These are phyloP conservation scores for Romanomermis culicivorax DNA, from an alignment of 2,888 invertebrate species.

Conservation along the genomic window DNA sequence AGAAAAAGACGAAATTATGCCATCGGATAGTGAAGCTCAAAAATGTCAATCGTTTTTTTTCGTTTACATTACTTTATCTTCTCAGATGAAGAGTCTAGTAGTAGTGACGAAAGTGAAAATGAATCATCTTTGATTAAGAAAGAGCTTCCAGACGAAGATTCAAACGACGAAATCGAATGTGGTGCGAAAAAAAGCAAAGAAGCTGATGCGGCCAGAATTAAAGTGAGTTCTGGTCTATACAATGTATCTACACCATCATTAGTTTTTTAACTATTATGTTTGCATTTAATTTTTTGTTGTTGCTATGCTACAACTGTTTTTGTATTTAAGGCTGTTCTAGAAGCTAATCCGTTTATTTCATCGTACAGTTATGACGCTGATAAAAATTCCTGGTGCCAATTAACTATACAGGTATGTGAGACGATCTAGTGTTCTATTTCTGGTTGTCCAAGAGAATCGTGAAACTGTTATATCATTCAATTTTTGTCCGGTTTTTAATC, in stretches of 20 bases:
- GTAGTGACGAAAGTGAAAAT: constrained; percentile 7
- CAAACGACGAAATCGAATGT: constrained; percentile 8
- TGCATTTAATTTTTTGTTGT: neutral
- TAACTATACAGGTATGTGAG: constrained; percentile 43
- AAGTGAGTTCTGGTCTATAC: no score
- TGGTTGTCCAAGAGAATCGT: no score
- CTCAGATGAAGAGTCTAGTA: constrained; percentile 6
- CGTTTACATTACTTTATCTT: neutral
- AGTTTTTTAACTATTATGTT: neutral
- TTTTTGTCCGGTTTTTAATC: no score
- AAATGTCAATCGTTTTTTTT: neutral
- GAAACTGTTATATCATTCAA: no score
- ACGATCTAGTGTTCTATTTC: no score
- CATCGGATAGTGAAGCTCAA: neutral
- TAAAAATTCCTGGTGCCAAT: constrained; percentile 58
- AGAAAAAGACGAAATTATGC: constrained; percentile 14
- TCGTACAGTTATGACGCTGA: constrained; percentile 55
- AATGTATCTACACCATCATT: no score
- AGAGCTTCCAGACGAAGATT: no score
- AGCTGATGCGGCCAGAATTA: no score
- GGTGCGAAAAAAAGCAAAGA: neutral
- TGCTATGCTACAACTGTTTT: neutral
- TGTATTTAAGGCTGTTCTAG: constrained; percentile 26
- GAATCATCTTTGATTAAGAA: constrained; percentile 7
- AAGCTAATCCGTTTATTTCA: constrained; percentile 34